Percentiles rank a stretch among this genome's conserved stretches.
Evolutionary conservation across 2,113 vertebrate genomes (phyloP).

Genomic region (Macrotis lagotis): DNA sequence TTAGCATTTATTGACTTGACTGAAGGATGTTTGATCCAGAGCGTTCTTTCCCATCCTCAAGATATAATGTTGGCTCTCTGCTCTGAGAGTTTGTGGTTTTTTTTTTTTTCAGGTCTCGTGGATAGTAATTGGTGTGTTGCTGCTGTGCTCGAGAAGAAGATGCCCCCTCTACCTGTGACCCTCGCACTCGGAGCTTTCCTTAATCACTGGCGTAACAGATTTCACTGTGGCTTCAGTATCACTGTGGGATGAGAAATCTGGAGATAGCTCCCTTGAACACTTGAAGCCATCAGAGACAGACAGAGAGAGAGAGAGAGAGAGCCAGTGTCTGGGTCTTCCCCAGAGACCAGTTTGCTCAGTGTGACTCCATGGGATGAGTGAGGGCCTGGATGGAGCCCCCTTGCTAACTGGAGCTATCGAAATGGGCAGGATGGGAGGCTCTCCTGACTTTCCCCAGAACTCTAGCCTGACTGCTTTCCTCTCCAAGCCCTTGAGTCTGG

Average conservation of each 20-base stretch:
- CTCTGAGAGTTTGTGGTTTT: background rate
- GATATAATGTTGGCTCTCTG: background rate
- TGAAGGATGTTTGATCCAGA: background rate
- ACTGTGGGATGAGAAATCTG: constrained; percentile 89
- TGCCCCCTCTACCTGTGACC: constrained; percentile 93
- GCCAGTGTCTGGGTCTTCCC: constrained; percentile 44
- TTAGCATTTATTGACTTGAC: background rate
- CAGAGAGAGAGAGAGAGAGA: constrained; percentile 45
- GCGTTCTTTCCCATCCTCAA: background rate
- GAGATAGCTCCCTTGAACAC: background rate
- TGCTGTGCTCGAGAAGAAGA: constrained; percentile 94
- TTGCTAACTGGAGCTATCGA: constrained; percentile 53
- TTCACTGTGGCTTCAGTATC: constrained; percentile 95
- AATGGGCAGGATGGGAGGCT: constrained; percentile 20
- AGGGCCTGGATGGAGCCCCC: constrained; percentile 9
- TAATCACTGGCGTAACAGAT: constrained; percentile 94
- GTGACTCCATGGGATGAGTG: constrained; percentile 47
- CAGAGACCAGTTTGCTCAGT: constrained; percentile 27
- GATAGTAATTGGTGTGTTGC: constrained; percentile 97
- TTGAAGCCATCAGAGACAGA: constrained; percentile 45
- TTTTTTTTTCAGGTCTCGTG: constrained; percentile 87
- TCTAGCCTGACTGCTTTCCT: background rate
- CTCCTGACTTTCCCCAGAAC: background rate
- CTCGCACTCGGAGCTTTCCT: constrained; percentile 96
- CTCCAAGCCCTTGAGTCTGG: background rate